These are phyloP conservation scores for Brenthis ino DNA, from an alignment of 2,888 invertebrate genomes.

Conservation along the genomic window DNA sequence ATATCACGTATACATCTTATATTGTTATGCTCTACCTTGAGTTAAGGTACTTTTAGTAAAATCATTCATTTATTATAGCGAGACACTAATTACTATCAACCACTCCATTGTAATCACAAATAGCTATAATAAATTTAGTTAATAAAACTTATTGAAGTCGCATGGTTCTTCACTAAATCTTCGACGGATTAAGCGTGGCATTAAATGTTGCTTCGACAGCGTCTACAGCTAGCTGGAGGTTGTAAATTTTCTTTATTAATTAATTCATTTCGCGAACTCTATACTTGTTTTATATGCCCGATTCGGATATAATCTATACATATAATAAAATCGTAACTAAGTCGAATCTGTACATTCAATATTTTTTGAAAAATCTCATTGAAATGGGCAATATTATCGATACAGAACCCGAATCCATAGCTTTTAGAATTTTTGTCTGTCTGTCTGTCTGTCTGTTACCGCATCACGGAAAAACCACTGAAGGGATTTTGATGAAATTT, in stretches of 20 bases:
- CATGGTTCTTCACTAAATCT: constrained; percentile 33
- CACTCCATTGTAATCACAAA: constrained; percentile 40
- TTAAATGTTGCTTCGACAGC: constrained; percentile 21
- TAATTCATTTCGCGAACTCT: constrained; percentile 5
- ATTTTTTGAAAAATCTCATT: no score
- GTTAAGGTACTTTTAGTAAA: constrained; percentile 55
- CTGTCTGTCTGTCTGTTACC: no score
- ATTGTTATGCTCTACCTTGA: constrained; percentile 58
- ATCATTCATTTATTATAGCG: constrained; percentile 41
- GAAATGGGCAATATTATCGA: no score
- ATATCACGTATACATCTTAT: constrained; percentile 66
- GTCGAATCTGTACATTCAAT: no score
- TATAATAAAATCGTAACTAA: no score
- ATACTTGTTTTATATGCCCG: neutral
- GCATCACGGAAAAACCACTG: no score
- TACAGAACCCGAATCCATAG: no score
- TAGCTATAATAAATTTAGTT: constrained; percentile 37
- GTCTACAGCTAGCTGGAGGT: constrained; percentile 14
- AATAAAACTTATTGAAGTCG: constrained; percentile 38
- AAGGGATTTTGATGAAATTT: no score
- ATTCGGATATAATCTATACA: neutral
- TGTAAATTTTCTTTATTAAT: constrained; percentile 16
- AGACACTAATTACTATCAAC: constrained; percentile 43
- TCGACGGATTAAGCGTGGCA: constrained; percentile 29
- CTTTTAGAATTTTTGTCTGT: no score